phyloP scores from a whole-genome alignment of 2,888 invertebrate genomes.

The Terebella lapidaria region DNA sequence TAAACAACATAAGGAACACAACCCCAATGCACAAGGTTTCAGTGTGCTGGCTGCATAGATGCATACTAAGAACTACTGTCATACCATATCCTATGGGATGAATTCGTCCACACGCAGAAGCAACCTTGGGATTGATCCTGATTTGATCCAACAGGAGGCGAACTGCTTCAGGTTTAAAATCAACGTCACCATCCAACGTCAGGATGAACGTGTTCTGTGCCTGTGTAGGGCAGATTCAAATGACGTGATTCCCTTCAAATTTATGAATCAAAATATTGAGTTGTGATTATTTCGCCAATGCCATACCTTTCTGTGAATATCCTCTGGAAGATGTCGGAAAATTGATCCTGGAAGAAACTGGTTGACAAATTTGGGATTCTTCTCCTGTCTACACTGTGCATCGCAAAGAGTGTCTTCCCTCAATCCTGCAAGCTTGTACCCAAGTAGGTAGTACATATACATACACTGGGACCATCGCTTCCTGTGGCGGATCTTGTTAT shows the following conservation, averaged over 20 bases:
- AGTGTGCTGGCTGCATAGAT: constrained; percentile 63
- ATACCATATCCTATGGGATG: constrained; percentile 87
- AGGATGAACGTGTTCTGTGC: constrained; percentile 93
- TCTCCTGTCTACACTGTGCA: background rate
- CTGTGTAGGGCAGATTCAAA: constrained; percentile 15
- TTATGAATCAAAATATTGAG: too few species aligned
- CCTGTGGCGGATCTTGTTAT: constrained; percentile 91
- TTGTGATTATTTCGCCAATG: too few species aligned
- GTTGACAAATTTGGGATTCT: background rate
- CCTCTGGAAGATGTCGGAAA: constrained; percentile 35
- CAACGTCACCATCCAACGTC: constrained; percentile 95
- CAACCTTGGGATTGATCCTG: constrained; percentile 94
- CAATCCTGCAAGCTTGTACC: constrained; percentile 74
- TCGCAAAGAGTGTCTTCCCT: constrained; percentile 5
- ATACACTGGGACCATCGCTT: constrained; percentile 93
- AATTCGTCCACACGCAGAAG: constrained; percentile 96
- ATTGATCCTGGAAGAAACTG: constrained; percentile 21
- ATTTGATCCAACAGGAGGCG: constrained; percentile 90
- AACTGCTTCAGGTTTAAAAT: constrained; percentile 94
- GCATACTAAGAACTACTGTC: too few species aligned
- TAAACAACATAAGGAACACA: too few species aligned
- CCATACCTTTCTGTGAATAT: background rate
- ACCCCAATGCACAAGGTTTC: too few species aligned
- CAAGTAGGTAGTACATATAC: constrained; percentile 99
- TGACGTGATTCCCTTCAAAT: too few species aligned